phyloP scores from a whole-genome alignment of 1,140 invertebrate species.

The Meteorus sp. region DNA sequence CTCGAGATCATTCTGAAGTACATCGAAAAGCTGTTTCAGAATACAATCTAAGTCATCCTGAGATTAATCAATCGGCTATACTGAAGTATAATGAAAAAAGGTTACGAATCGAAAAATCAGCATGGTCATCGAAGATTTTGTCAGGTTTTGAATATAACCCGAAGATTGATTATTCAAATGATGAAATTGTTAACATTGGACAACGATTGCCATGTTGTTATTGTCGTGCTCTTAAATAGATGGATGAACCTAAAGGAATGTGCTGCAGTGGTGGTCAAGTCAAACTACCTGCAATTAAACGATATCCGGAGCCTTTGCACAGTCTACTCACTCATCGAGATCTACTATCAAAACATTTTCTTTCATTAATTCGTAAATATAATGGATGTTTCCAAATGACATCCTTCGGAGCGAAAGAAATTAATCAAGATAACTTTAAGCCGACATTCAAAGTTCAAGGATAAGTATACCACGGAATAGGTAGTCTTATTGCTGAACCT shows the following conservation, averaged over 20 bases:
- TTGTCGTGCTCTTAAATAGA: slow-evolving; percentile 16
- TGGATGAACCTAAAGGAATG: slow-evolving; percentile 19
- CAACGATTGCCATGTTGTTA: slow-evolving; percentile 9
- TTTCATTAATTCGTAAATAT: slow-evolving; percentile 18
- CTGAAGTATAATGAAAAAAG: slow-evolving; percentile 9
- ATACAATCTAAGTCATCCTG: too few relatives aligned
- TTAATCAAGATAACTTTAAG: slow-evolving; percentile 24
- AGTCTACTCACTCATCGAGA: slow-evolving; percentile 2
- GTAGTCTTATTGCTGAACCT: not conserved
- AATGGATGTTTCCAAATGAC: slow-evolving; percentile 19
- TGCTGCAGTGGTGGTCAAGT: slow-evolving; percentile 21
- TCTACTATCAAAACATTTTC: slow-evolving; percentile 14
- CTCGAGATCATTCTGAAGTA: too few relatives aligned
- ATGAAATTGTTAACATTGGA: slow-evolving; percentile 16
- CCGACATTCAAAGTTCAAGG: slow-evolving; percentile 22
- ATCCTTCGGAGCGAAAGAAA: slow-evolving; percentile 14
- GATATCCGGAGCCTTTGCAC: slow-evolving; percentile 6
- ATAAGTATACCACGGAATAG: too few relatives aligned
- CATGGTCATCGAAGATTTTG: slow-evolving; percentile 10
- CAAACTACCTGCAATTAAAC: not conserved
- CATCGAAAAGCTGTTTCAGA: not conserved
- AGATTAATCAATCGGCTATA: not conserved
- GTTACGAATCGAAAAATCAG: slow-evolving; percentile 2
- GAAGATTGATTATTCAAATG: slow-evolving; percentile 18
- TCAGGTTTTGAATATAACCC: slow-evolving; percentile 9